These are phyloP conservation scores for Exephanes ischioxanthus DNA, from an alignment of 2,888 invertebrate genomes.

Conservation along the genomic window DNA sequence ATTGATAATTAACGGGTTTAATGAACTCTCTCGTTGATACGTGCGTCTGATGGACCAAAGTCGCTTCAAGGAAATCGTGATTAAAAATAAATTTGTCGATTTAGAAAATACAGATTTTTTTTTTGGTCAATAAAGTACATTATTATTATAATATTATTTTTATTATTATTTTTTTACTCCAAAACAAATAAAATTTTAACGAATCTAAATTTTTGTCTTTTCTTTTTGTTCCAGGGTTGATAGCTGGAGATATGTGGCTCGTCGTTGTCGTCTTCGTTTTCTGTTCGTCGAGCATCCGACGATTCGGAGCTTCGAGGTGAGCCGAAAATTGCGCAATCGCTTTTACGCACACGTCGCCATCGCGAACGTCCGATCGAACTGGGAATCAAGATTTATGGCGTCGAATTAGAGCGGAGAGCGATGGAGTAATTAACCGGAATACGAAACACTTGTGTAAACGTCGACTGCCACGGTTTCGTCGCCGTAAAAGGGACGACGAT, in stretches of 20 bases:
- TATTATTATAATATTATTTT: too few species aligned
- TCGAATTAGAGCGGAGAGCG: slow-evolving; percentile 70
- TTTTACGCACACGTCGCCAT: slow-evolving; percentile 28
- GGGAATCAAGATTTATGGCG: slow-evolving; percentile 75
- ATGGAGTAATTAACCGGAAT: slow-evolving; percentile 75
- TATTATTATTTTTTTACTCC: too few species aligned
- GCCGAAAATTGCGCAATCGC: slow-evolving; percentile 55
- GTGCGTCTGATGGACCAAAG: too few species aligned
- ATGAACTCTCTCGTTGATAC: too few species aligned
- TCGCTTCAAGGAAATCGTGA: too few species aligned
- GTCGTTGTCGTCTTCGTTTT: not conserved
- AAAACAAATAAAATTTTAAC: too few species aligned
- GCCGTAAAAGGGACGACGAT: slow-evolving; percentile 47
- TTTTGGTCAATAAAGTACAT: too few species aligned
- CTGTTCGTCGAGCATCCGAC: slow-evolving; percentile 7
- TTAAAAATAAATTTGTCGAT: too few species aligned
- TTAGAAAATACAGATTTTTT: too few species aligned
- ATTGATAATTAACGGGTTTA: too few species aligned
- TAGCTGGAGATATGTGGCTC: slow-evolving; percentile 9
- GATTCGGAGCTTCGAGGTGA: not conserved
- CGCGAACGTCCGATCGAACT: slow-evolving; percentile 56
- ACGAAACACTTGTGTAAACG: slow-evolving; percentile 79
- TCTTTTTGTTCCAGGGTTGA: slow-evolving; percentile 8
- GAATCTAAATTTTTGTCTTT: slow-evolving; percentile 11
- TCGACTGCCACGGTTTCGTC: slow-evolving; percentile 55